These are phyloP conservation scores for Diplogasteroides magnus DNA, from an alignment of 1,140 invertebrate genomes.

Conservation along the genomic window DNA sequence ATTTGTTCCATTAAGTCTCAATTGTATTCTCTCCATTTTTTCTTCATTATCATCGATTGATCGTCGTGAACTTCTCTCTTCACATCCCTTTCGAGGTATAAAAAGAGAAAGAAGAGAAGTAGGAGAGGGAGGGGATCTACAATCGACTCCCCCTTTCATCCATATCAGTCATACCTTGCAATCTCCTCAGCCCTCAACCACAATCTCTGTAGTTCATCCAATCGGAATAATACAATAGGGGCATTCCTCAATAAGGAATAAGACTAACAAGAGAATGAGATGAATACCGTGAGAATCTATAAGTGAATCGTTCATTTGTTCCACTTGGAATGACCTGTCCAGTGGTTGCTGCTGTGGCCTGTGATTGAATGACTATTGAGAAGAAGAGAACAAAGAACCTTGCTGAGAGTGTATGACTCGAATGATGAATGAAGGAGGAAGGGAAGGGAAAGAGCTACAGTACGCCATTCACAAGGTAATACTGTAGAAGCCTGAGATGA, in stretches of 20 bases:
- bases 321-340: too few species aligned
- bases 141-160: background rate
- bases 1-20: too few species aligned
- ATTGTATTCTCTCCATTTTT: too few species aligned
- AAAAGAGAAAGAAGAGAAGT: background rate
- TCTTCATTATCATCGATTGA: too few species aligned
- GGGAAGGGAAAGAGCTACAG: constrained; percentile 27
- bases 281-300: too few species aligned
- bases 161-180: background rate
- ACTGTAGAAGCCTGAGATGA: constrained; percentile 23
- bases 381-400: too few species aligned
- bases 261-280: too few species aligned
- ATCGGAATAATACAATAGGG: constrained; percentile 18
- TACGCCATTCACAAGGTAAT: constrained; percentile 22
- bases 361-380: too few species aligned
- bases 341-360: constrained; percentile 11
- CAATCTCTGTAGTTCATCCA: constrained; percentile 21
- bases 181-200: constrained; percentile 11
- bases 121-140: background rate
- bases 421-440: constrained; percentile 20
- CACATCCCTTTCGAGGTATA: background rate
- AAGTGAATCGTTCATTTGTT: too few species aligned
- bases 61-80: too few species aligned
- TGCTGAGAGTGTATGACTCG: constrained; percentile 11
- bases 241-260: constrained; percentile 23